Evolutionary conservation across 2,113 vertebrate genomes (phyloP), one percentile per base, ranked within the genome.

Genomic region (Corythaeola cristata): DNA sequence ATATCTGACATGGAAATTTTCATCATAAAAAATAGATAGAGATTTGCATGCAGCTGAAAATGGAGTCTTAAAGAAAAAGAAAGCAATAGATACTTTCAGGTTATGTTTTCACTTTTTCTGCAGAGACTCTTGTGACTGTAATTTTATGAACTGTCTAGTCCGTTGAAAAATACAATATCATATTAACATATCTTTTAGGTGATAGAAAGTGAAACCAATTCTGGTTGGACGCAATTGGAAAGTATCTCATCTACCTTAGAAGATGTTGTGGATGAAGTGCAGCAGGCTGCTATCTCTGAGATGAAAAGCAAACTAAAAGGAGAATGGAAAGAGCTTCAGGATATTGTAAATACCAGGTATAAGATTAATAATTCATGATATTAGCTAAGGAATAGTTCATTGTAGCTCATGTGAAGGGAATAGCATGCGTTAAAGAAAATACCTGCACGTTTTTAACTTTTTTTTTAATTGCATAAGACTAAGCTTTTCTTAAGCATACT

Each of bases 221-320:
- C 97, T 76, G 95, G 94, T 86, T 99, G 99, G 99, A 95, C 95
- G 17, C 97, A 98, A 16, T 96, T 98, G 94, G 97, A 98, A 89
- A 94, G 88, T 52, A 95, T 98, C 74, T 98, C 97, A 53, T 81
- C 96, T 87, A 90, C 98, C 60, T 76, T 98, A 75, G 98, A 97
- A 77, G 95, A 89, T 27, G 62, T 97, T 23, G 92, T 94, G 39
- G 71, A 80, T 68, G 95, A 97, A 32, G 11, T 14, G 10, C 86
- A 98, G 71, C 98, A 98, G 60, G 95, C 78, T 85, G 64, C 62
- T 44, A 8, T 97, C 24, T 91, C 91, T 77, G 91, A 98, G 93
- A 97, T 87, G 37, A 98, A 95, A 93, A 94, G 79, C 4, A 98
- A 97, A 75, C 95, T 99, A 37, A 96, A 97, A 88, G 97, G 96